Evolutionary conservation across 1,140 invertebrate genomes (phyloP), one percentile per base, ranked within the genome.

Genomic region (Ericerus pela): DNA sequence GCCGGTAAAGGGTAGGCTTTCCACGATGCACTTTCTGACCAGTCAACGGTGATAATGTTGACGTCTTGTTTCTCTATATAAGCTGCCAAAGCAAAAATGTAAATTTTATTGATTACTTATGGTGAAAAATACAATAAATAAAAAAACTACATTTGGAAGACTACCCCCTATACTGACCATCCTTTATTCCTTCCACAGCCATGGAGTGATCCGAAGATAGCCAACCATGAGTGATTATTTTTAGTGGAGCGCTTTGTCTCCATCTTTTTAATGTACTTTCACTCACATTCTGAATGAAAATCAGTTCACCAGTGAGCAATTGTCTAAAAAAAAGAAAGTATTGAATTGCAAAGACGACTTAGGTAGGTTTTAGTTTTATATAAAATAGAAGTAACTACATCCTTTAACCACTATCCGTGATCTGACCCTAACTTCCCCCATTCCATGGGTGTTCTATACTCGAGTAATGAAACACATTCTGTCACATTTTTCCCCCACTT

Each of bases 41-140:
- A 84, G 57, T 83, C 77, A 0, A 84, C 68, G 18, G 74, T 67
- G 56, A 84, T 76, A 1, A 83, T 71, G 60, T 81, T 82, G 12
- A 73, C 73, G 60, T 79, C 70, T 0, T 65, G 69, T 14, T 62
- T 62, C n/a, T 64, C 59, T 2, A 82, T 63, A 63, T 79, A 81
- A 37, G 75, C 76, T 66, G 37, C 37, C 14, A 41, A 4, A 16
- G n/a, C n/a, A n/a, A n/a, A n/a, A n/a, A n/a, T n/a, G n/a, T n/a
- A n/a, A n/a, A n/a, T n/a, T n/a, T n/a, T n/a, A n/a, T n/a, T n/a
- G n/a, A n/a, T n/a, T n/a, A n/a, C n/a, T n/a, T n/a, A n/a, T n/a
- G n/a, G n/a, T n/a, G n/a, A n/a, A n/a, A n/a, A n/a, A n/a, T n/a
- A n/a, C n/a, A n/a, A n/a, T n/a, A n/a, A n/a, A 33, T n/a, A 33